Base-by-base conservation (phyloP, 2,797 vertebrate genomes). In the Cercopithecus hamlyni region DNA sequence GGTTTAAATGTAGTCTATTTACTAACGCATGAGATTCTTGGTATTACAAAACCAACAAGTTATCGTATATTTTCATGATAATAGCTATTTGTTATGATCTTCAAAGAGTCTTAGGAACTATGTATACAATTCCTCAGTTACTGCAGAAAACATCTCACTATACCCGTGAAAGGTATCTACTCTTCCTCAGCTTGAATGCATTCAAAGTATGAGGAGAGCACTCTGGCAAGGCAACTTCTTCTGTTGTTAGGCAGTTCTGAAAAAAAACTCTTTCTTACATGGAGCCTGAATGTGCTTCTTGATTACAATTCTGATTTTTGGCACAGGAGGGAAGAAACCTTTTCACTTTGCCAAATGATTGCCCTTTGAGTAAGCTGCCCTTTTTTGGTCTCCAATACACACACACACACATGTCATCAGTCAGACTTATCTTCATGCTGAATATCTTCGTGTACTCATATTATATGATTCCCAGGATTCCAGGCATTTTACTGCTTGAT, bases 1-100 rank as follows among this genome's bases (percentile, higher is more conserved):
- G 20, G 5, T 95, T 75, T 80, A 64, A 75, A 30, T 82, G 7
- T 83, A 77, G 57, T 81, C 48, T 84, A 12, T 84, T 96, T 86
- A 50, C 39, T 41, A 86, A 70, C 48, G 11, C 22, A 27, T 41
- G 83, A 41, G 2, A 88, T 85, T 93, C 41, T 86, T 90, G 30
- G 11, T 43, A n/a, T 82, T 81, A 80, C 27, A 88, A 92, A 95
- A 91, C 43, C 27, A 91, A 67, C 10, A 77, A 52, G 73, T 48
- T 76, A 58, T 70, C 26, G 19, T 81, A n/a, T 36, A 57, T 79
- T 41, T 87, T 73, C 27, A 45, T 24, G 15, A 39, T 55, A 84
- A 81, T 86, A 95, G 33, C 17, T 75, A 39, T 81, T 96, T 94
- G 5, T 96, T 92, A 58, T 30, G 45, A 61, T 79, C 39, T 43